These are phyloP conservation scores for Diadegma fenestrale DNA, from an alignment of 2,888 invertebrate species.

Conservation along the genomic window DNA sequence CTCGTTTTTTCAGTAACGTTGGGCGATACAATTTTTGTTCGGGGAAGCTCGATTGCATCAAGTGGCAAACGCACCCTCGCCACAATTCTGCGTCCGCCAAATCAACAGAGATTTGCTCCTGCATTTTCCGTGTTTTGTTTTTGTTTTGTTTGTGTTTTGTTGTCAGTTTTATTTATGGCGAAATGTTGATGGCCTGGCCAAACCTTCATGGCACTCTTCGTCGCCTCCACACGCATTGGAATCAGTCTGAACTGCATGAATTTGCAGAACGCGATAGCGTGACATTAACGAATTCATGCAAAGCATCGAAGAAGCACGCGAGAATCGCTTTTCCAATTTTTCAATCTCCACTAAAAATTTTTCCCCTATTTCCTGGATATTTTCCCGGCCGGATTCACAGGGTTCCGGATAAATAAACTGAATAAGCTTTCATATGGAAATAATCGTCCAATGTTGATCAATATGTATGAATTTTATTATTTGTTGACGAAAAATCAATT, in stretches of 20 bases:
- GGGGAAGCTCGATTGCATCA: background rate
- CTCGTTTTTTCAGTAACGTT: background rate
- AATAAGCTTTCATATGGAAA: background rate
- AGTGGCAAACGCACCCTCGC: background rate
- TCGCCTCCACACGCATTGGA: background rate
- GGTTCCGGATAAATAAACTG: background rate
- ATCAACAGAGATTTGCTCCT: background rate
- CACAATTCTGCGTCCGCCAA: background rate
- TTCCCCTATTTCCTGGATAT: background rate
- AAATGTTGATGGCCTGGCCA: background rate
- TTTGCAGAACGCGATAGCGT: background rate
- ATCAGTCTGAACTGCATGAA: background rate
- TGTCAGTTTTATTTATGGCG: constrained; percentile 14
- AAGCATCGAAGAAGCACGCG: background rate
- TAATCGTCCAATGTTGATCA: background rate
- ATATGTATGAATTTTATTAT: background rate
- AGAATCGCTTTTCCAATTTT: background rate
- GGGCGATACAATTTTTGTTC: background rate
- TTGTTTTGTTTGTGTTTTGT: background rate
- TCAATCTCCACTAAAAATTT: background rate
- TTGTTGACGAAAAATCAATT: background rate
- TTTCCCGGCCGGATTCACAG: background rate
- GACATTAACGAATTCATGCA: background rate
- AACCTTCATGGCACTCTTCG: constrained; percentile 2
- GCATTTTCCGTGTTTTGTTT: background rate